phyloP scores from a whole-genome alignment of 2,888 invertebrate species.

The Euzophera pinguis region DNA sequence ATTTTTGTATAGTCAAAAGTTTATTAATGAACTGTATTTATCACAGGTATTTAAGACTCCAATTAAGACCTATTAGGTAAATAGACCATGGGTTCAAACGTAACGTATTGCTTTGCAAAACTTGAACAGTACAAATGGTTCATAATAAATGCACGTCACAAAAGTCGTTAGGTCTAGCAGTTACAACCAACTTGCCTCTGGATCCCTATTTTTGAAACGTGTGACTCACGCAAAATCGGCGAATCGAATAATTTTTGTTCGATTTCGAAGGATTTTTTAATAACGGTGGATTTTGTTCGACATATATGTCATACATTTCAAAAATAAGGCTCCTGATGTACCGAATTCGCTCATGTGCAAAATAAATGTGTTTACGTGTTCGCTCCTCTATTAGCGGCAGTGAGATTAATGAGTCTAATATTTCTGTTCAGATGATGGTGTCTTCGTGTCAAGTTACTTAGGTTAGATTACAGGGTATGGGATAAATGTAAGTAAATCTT shows the following conservation, averaged over 20 bases:
- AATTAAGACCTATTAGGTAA: too few species aligned
- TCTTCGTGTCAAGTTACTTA: neutral
- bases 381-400: slow-evolving; percentile 39
- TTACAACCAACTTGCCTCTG: neutral
- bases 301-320: too few species aligned
- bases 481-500: too few species aligned
- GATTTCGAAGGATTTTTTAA: too few species aligned
- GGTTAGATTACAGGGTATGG: neutral
- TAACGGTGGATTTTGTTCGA: too few species aligned
- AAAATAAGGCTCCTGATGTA: slow-evolving; percentile 13
- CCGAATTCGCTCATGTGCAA: slow-evolving; percentile 22
- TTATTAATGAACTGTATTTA: too few species aligned
- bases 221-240: too few species aligned
- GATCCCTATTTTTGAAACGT: too few species aligned
- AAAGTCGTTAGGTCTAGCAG: slow-evolving; percentile 15
- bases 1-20: too few species aligned
- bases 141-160: slow-evolving; percentile 13
- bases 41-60: too few species aligned
- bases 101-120: neutral
- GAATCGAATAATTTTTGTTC: too few species aligned
- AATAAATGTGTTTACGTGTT: slow-evolving; percentile 33
- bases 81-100: too few species aligned
- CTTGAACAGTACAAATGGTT: neutral
- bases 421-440: slow-evolving; percentile 26
- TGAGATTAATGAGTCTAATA: slow-evolving; percentile 47